A percentile compares a stretch with the other conserved stretches of the same genome.
phyloP scores from a whole-genome alignment of 2,888 invertebrate genomes.

The Latheticus oryzae region DNA sequence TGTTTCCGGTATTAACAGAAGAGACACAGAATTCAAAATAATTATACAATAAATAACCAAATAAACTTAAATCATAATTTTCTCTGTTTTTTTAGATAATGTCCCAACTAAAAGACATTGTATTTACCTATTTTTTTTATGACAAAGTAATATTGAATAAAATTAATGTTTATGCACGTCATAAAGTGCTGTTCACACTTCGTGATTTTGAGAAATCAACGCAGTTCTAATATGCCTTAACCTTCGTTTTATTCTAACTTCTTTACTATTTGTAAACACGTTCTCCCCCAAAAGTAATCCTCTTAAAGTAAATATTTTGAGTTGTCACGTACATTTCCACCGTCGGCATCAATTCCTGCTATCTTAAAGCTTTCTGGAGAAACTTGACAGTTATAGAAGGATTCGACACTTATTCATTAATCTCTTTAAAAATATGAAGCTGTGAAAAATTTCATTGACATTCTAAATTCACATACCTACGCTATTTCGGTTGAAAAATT shows the following conservation, averaged over 20 bases:
- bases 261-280: conserved; percentile 32
- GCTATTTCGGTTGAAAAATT: too few relatives aligned
- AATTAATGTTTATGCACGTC: too few relatives aligned
- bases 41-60: too few relatives aligned
- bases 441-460: conserved; percentile 5
- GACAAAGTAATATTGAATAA: too few relatives aligned
- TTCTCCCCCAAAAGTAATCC: conserved; percentile 32
- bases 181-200: background rate
- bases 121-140: too few relatives aligned
- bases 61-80: too few relatives aligned
- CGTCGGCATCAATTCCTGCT: conserved; percentile 35
- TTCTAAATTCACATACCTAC: too few relatives aligned
- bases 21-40: too few relatives aligned
- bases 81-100: too few relatives aligned
- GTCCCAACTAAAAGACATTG: too few relatives aligned
- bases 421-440: conserved; percentile 18
- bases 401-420: conserved; percentile 34
- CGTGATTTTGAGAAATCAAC: conserved; percentile 6
- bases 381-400: conserved; percentile 37
- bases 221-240: too few relatives aligned
- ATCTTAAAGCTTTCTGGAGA: conserved; percentile 11
- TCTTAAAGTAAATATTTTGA: conserved; percentile 41
- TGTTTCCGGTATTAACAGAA: too few relatives aligned
- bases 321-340: conserved; percentile 35
- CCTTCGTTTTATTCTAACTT: conserved; percentile 22